Percentiles rank a stretch among this genome's conserved stretches.
Conservation (phyloP, 2,113 vertebrate genomes). For the Tupaia chinensis region DNA sequence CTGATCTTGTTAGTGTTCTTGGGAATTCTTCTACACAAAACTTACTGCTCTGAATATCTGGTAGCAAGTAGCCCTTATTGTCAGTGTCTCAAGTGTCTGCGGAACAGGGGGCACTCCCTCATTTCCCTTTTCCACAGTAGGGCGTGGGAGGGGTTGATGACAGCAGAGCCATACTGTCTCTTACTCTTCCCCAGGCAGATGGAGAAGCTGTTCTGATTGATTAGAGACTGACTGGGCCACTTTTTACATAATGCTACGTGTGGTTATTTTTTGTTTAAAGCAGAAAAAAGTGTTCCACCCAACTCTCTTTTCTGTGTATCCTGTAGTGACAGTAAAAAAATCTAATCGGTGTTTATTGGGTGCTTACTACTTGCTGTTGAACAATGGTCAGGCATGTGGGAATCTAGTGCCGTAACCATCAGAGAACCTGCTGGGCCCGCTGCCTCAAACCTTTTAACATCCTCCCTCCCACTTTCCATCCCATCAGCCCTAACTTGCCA, state of each 20-base stretch:
- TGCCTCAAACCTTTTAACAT: not conserved
- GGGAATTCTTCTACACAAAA: not conserved
- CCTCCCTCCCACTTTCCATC: not conserved
- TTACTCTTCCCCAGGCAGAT: not conserved
- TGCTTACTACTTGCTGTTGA: not conserved
- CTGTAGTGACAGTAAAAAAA: not conserved
- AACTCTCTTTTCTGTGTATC: not conserved
- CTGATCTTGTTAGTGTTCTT: not conserved
- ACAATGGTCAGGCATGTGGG: no score
- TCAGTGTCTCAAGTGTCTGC: not conserved
- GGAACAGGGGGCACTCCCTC: not conserved
- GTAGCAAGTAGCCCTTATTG: not conserved
- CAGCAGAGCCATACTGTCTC: not conserved
- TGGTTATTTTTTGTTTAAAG: not conserved
- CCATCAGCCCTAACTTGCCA: not conserved
- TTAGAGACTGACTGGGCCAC: not conserved
- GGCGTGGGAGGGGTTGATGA: not conserved
- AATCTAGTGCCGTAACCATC: no score
- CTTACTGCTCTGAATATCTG: not conserved
- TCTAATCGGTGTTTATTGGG: not conserved
- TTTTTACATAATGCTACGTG: not conserved
- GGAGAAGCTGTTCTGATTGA: not conserved
- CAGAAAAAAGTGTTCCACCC: not conserved
- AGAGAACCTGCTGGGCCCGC: not conserved
- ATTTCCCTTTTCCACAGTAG: not conserved